Percentiles rank a stretch among this genome's conserved stretches.
These are phyloP conservation scores for Indri indri DNA, from an alignment of 2,113 vertebrate genomes.

Conservation along the genomic window DNA sequence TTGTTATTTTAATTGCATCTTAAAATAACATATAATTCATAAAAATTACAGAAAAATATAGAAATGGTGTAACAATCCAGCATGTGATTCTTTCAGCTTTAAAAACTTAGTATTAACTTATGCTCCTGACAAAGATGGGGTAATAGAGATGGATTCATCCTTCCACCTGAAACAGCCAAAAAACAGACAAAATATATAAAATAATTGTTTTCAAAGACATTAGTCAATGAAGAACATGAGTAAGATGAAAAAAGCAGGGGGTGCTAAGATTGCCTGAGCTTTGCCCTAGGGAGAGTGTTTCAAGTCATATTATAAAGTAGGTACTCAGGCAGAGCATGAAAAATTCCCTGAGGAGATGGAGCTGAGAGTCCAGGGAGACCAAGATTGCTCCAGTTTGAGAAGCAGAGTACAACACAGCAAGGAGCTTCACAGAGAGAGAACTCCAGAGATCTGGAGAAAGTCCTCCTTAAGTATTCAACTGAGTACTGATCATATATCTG, in stretches of 20 bases:
- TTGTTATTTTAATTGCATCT: conserved; percentile 58
- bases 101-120: background rate
- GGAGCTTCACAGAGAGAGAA: background rate
- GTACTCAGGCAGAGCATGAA: background rate
- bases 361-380: background rate
- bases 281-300: background rate
- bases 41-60: background rate
- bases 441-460: background rate
- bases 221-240: background rate
- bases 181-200: background rate
- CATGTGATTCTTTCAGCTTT: background rate
- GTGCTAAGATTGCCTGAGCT: background rate
- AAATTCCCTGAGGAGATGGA: background rate
- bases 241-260: background rate
- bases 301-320: background rate
- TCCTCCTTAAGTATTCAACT: background rate
- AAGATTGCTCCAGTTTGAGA: background rate
- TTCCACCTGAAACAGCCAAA: background rate
- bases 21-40: conserved; percentile 58
- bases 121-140: background rate
- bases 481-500: background rate
- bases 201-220: background rate
- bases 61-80: background rate
- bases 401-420: background rate
- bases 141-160: background rate